Percentiles rank a stretch among this genome's conserved stretches.
phyloP scores from a whole-genome alignment of 2,797 vertebrate species.

The Esox lucius region DNA sequence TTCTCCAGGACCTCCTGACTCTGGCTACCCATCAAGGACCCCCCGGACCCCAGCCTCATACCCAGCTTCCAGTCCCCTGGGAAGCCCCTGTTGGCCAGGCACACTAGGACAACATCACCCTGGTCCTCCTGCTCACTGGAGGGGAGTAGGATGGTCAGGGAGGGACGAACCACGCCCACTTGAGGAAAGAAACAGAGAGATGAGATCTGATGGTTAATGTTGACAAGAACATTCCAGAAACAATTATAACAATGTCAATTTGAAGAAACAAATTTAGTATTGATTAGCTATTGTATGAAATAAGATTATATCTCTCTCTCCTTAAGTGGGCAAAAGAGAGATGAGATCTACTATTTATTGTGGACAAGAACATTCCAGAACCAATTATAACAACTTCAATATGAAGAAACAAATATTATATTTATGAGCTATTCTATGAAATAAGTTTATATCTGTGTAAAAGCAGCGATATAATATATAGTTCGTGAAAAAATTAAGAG shows the following conservation, averaged over 20 bases:
- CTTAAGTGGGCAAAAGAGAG: not conserved
- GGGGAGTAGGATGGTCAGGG: conserved; percentile 36
- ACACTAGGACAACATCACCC: conserved; percentile 46
- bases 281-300: not conserved
- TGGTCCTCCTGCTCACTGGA: conserved; percentile 39
- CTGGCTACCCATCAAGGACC: conserved; percentile 18
- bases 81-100: conserved; percentile 55
- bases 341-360: not conserved
- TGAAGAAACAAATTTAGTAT: not conserved
- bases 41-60: conserved; percentile 55
- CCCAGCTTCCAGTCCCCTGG: conserved; percentile 56
- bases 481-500: too few species aligned
- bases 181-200: conserved; percentile 4
- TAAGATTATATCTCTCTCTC: not conserved
- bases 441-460: not conserved
- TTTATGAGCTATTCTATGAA: not conserved
- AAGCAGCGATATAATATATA: not conserved
- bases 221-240: not conserved
- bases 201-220: not conserved
- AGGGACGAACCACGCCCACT: conserved; percentile 10
- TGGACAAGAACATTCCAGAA: not conserved
- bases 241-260: not conserved
- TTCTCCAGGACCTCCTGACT: conserved; percentile 34
- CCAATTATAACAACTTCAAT: not conserved
- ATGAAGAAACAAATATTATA: not conserved